Evolutionary conservation across 2,113 vertebrate species (phyloP), one percentile per base, ranked within the genome.

Genomic region (Potamarius usumacintae): DNA sequence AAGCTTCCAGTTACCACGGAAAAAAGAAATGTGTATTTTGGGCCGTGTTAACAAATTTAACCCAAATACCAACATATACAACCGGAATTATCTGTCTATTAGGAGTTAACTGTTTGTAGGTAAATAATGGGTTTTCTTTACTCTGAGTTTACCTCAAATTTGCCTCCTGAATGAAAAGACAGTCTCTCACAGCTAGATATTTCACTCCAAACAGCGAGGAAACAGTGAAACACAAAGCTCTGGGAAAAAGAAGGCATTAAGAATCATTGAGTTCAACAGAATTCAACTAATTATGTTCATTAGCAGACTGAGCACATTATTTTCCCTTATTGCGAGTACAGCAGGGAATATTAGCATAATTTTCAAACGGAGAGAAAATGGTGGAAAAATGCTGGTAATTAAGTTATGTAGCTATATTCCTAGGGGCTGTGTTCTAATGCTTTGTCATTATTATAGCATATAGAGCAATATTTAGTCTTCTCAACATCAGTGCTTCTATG

Each of bases 271-370:
- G 60, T 90, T 87, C 83, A 69, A 84, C 65, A 82, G 87, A 89
- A 91, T 89, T 90, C 72, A 84, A 67, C 60, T 88, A 91, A 90
- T 90, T 88, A 87, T 52, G 27, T 65, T 90, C 86, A 85, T 90
- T 86, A 89, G 65, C 63, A 48, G 48, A 65, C 55, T 79, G 84
- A 89, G 85, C 79, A 71, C 80, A 67, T 83, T 84, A 88, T 86
- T 89, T 81, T 71, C 50, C 69, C 27, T 48, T 58, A 71, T 74
- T 81, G 83, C 27, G 53, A 83, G 65, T 48, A 80, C 81, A 82
- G 78, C 63, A 9, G 71, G 55, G 88, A 42, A 86, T 57, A 89
- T 90, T 84, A 89, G 76, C 34, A 85, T 84, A 34, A 82, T 88
- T 86, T 82, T 86, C 69, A 83, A 86, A 88, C 72, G 53, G 30